These are phyloP conservation scores for Philotrypesis tridentata DNA, from an alignment of 1,140 invertebrate species.

Conservation along the genomic window DNA sequence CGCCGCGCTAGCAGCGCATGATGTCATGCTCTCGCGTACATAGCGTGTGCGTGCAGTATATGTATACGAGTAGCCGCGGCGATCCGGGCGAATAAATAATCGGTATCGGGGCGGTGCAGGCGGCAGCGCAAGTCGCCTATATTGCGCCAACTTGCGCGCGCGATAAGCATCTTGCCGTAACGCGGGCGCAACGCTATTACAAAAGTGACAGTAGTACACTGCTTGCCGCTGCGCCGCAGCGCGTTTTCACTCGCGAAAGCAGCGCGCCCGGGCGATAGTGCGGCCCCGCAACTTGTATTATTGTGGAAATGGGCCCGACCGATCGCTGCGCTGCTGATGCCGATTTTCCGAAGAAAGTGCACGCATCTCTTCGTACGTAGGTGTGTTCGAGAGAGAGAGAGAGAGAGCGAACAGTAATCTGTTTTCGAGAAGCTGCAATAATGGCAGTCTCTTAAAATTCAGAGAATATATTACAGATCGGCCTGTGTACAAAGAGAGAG, in stretches of 20 bases:
- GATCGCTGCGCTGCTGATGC: background rate
- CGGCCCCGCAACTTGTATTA: background rate
- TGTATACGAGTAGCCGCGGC: no score
- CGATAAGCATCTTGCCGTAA: slow-evolving; percentile 59
- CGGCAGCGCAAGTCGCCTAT: background rate
- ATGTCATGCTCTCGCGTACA: background rate
- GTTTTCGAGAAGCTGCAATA: background rate
- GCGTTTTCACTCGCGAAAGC: slow-evolving; percentile 60
- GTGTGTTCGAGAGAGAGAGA: background rate
- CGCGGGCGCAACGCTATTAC: slow-evolving; percentile 67
- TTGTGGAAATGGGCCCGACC: background rate
- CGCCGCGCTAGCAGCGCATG: background rate
- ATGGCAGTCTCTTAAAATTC: background rate
- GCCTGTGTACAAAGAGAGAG: no score
- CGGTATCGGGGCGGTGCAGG: slow-evolving; percentile 1
- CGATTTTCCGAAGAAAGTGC: background rate
- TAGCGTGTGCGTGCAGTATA: background rate
- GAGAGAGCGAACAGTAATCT: background rate
- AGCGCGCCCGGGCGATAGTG: background rate
- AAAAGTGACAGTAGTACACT: slow-evolving; percentile 70
- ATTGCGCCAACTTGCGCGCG: background rate
- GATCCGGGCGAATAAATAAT: slow-evolving; percentile 30
- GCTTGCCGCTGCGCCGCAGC: slow-evolving; percentile 50
- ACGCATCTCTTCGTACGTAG: no score
- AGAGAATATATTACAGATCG: background rate